phyloP scores from a whole-genome alignment of 2,113 vertebrate species.

The Dinomys branickii region DNA sequence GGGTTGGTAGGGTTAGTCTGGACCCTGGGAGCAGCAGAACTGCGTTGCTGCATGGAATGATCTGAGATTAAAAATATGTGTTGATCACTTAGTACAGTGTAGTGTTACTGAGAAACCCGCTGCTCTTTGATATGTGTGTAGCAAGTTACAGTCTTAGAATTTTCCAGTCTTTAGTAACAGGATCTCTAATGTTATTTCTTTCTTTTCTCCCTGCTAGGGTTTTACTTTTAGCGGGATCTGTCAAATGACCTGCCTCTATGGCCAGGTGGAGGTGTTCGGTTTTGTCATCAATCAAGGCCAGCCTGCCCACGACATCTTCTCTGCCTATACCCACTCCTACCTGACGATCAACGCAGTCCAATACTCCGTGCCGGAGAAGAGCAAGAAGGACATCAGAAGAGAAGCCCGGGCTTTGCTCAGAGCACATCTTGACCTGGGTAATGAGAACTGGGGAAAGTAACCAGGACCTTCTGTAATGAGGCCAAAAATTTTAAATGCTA shows the following conservation, averaged over 20 bases:
- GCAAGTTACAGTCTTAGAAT: neutral
- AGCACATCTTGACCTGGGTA: conserved; percentile 87
- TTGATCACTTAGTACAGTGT: neutral
- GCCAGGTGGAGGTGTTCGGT: conserved; percentile 92
- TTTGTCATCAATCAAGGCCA: conserved; percentile 92
- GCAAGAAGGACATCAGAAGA: conserved; percentile 77
- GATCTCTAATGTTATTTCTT: neutral
- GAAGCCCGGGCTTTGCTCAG: conserved; percentile 84
- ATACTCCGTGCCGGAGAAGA: conserved; percentile 78
- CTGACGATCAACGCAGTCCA: conserved; percentile 87
- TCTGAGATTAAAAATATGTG: neutral
- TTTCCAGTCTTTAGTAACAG: neutral
- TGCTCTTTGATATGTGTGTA: neutral
- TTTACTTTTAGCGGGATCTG: conserved; percentile 93
- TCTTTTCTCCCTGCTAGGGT: conserved; percentile 68
- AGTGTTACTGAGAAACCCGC: neutral
- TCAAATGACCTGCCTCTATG: conserved; percentile 92
- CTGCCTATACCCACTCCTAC: conserved; percentile 89
- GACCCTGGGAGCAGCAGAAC: neutral
- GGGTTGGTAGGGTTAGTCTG: neutral
- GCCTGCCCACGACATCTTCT: conserved; percentile 90
- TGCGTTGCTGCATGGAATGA: neutral
- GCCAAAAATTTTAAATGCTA: neutral
- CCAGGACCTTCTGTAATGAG: fast-evolving
- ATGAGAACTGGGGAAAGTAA: neutral